Evolutionary conservation across 2,888 invertebrate genomes (phyloP), one percentile per base, ranked within the genome.

Genomic region (Drosophila kuntzei): DNA sequence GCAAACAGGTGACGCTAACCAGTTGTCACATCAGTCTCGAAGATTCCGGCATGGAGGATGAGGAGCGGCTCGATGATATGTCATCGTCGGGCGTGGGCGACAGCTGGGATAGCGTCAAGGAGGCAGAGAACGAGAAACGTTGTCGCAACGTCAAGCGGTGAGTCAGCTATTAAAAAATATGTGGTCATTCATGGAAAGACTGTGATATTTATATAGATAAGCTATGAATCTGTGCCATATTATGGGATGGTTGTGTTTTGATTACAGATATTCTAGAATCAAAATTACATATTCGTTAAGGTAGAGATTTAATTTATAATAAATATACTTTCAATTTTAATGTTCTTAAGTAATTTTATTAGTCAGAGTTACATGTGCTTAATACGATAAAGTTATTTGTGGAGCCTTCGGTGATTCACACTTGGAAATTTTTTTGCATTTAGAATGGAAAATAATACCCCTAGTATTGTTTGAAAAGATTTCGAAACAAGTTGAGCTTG

Each of bases 11-110:
- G 44, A 92, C 93, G 6, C 88, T 94, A 74, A 93, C 94, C 54
- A 94, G 93, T 88, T 94, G 94, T 89, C 94, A 94, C 84, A 94
- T 94, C 51, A 93, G 93, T 62, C 92, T 94, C 51, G 94, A 94
- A 77, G 93, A 94, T 78, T 92, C 93, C 2, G 92, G 92, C 37
- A 74, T 92, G 75, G 92, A 92, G 76, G 92, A 92, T 73, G 92
- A 93, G 73, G 92, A 92, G 71, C 91, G 92, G n/a, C 79, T 91
- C 58, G 92, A 92, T 65, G 92, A 92, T 71, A 90, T 90, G 91
- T 91, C 91, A 9, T 92, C 92, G 7, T 91, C 91, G 9, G 92
- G 92, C 43, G 92, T 92, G n/a, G 92, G 92, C 62, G 92, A 92
- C 75, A 92, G 92, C 29, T 92, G 92, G 92, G 92, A 92, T 65